Evolutionary conservation across 2,888 invertebrate species (phyloP).

Genomic region (Napeogenes sylphis): DNA sequence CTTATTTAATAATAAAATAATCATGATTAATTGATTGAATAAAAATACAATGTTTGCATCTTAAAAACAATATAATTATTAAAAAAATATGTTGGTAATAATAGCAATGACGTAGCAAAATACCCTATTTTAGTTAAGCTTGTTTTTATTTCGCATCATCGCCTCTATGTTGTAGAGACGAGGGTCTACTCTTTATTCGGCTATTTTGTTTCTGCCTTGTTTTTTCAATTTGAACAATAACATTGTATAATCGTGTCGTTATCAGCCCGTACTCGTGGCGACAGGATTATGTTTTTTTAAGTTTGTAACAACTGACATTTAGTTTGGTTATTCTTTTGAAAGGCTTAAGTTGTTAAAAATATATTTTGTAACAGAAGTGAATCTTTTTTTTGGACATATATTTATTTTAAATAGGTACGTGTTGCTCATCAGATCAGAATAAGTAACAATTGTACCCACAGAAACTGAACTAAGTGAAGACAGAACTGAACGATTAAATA

Average conservation of each 20-base stretch:
- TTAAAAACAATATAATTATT: too few species aligned
- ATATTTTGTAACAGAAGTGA: too few species aligned
- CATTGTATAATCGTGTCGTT: slow-evolving; percentile 23
- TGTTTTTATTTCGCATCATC: not conserved
- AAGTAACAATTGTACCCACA: too few species aligned
- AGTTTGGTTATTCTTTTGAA: not conserved
- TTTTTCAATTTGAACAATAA: slow-evolving; percentile 17
- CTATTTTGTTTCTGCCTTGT: slow-evolving; percentile 7
- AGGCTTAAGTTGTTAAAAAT: not conserved
- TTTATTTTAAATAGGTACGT: too few species aligned
- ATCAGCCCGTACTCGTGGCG: slow-evolving; percentile 11
- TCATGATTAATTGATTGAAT: too few species aligned
- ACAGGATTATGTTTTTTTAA: not conserved
- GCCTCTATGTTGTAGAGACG: not conserved
- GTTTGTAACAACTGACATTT: not conserved
- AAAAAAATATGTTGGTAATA: too few species aligned
- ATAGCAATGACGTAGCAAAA: not conserved
- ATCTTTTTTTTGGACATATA: too few species aligned
- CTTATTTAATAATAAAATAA: too few species aligned
- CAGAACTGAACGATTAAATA: too few species aligned
- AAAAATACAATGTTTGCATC: too few species aligned
- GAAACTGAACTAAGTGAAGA: too few species aligned
- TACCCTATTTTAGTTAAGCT: slow-evolving; percentile 15
- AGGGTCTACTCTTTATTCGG: not conserved
- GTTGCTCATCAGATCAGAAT: too few species aligned